phyloP scores from a whole-genome alignment of 2,888 invertebrate genomes.

The Chamaedrilus cognettii region DNA sequence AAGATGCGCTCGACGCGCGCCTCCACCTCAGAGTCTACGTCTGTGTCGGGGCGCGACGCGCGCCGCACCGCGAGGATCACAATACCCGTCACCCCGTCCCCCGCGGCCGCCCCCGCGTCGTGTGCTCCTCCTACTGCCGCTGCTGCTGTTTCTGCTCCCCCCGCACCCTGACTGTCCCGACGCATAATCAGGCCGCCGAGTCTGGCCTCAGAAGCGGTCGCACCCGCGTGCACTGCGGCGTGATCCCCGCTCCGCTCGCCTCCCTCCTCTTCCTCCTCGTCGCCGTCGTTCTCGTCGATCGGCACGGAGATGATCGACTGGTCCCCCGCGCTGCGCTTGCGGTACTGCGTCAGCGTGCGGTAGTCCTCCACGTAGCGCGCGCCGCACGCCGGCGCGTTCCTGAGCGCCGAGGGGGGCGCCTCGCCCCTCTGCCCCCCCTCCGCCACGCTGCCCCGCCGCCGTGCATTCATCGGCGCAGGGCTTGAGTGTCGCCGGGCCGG shows the following conservation, averaged over 20 bases:
- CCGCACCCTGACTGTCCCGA: not conserved
- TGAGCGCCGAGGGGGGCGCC: no score
- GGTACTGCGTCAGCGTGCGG: no score
- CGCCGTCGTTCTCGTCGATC: slow-evolving; percentile 30
- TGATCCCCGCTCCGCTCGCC: not conserved
- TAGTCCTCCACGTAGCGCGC: not conserved
- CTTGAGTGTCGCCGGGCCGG: slow-evolving; percentile 35
- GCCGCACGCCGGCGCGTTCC: not conserved
- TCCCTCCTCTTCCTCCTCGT: slow-evolving; percentile 15
- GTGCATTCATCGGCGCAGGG: slow-evolving; percentile 31
- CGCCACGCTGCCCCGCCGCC: slow-evolving; percentile 18
- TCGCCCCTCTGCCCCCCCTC: not conserved
- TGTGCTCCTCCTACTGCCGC: not conserved
- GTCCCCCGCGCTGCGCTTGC: slow-evolving; percentile 28
- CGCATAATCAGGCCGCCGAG: not conserved
- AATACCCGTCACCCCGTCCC: not conserved
- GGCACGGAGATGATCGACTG: slow-evolving; percentile 29
- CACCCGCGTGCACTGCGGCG: not conserved
- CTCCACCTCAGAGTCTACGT: slow-evolving; percentile 39
- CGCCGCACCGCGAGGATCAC: slow-evolving; percentile 12
- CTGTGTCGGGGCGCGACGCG: slow-evolving; percentile 33
- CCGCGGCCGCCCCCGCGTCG: not conserved
- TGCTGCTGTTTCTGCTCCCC: not conserved
- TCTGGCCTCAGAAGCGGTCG: not conserved
- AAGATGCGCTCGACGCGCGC: slow-evolving; percentile 34